phyloP scores from a whole-genome alignment of 2,888 invertebrate species.

The Lottia scabra region DNA sequence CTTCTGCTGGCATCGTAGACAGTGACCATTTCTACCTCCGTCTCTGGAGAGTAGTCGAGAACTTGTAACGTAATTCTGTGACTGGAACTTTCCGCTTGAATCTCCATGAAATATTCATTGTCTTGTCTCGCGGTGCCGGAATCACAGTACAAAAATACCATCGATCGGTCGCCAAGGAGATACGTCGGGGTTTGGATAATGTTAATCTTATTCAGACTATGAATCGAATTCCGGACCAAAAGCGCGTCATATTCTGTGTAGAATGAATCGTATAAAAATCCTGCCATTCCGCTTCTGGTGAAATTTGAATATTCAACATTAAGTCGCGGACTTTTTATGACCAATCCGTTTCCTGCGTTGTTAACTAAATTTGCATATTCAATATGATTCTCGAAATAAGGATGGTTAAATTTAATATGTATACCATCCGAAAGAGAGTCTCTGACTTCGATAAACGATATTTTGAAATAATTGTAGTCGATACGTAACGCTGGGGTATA shows the following conservation, averaged over 20 bases:
- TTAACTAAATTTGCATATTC: slow-evolving; percentile 75
- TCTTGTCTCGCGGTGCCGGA: slow-evolving; percentile 35
- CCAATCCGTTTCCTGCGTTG: slow-evolving; percentile 81
- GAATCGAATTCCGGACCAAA: slow-evolving; percentile 59
- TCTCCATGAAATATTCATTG: slow-evolving; percentile 42
- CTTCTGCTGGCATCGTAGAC: slow-evolving; percentile 45
- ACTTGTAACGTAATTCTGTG: slow-evolving; percentile 57
- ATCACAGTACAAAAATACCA: slow-evolving; percentile 48
- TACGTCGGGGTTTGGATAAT: slow-evolving; percentile 29
- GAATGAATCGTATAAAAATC: slow-evolving; percentile 92
- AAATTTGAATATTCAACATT: slow-evolving; percentile 76
- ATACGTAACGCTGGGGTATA: slow-evolving; percentile 72
- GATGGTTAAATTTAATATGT: slow-evolving; percentile 93
- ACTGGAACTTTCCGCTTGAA: slow-evolving; percentile 21
- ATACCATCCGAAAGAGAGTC: slow-evolving; percentile 94
- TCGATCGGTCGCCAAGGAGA: slow-evolving; percentile 35
- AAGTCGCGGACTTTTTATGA: slow-evolving; percentile 82
- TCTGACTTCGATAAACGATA: slow-evolving; percentile 74
- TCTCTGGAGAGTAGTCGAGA: slow-evolving; percentile 65
- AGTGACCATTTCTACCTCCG: slow-evolving; percentile 58
- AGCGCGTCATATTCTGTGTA: slow-evolving; percentile 73
- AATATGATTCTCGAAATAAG: slow-evolving; percentile 81
- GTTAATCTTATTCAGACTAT: slow-evolving; percentile 36
- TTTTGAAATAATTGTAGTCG: slow-evolving; percentile 74
- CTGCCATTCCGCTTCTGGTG: slow-evolving; percentile 86